Evolutionary conservation across 2,797 vertebrate genomes (phyloP), one percentile per base, ranked within the genome.

Genomic region (Rachycentron canadum): DNA sequence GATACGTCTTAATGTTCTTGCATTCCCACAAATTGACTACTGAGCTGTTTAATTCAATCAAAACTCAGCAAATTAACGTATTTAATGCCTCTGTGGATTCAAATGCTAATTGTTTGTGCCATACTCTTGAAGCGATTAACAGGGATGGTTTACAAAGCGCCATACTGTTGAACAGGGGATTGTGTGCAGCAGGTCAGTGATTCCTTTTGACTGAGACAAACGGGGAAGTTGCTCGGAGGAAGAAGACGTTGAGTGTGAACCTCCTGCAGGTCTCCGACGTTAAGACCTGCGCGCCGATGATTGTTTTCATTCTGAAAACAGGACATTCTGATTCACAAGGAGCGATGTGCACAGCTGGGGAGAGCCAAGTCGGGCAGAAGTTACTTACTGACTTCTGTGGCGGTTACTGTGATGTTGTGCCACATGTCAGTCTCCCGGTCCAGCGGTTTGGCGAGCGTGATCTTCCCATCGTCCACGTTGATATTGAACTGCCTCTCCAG

Each of bases 401-500:
- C 98, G 2, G 98, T 98, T 55, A 99, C 97, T 3, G 98, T 99
- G 85, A 99, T 99, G 91, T 99, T 99, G 95, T 99, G 98, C 98
- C 98, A 99, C 26, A 89, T 95, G 83, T 96, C 97, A 0, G 95
- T 96, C 93, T 99, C 98, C 86, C 98, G 95, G 93, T 99, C 98
- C 79, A 99, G 92, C 0, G 96, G 95, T 13, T 97, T 99, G 79
- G 97, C 97, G 92, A 99, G 88, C 0, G 97, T 99, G 93, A 99
- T 98, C 90, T 96, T 98, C 55, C 98, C 98, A 5, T 99, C 97
- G 17, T 99, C 97, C 55, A 97, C 96, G 0, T 99, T 97, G 81
- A 99, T 96, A 94, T 99, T 99, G 93, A 99, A 99, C 90, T 99
- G 97, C 69, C 98, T 96, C 94, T 99, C 98, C 87, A 99, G 95